phyloP scores from a whole-genome alignment of 1,140 invertebrate species.

The Gryllus bimaculatus region DNA sequence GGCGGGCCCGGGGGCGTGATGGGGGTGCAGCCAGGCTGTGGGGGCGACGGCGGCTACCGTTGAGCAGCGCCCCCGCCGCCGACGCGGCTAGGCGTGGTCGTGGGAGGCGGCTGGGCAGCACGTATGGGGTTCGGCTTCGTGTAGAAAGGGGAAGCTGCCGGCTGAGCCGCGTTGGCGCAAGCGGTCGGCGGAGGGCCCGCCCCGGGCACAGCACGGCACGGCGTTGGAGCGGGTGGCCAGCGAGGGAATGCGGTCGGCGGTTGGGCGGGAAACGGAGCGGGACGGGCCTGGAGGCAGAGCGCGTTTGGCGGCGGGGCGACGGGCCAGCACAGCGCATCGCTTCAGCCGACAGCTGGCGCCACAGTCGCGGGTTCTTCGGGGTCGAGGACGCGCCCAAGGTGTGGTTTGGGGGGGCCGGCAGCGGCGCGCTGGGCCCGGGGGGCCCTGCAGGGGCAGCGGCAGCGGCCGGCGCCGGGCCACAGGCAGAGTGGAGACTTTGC shows the following conservation, averaged over 20 bases:
- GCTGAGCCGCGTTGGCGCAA: too few species aligned
- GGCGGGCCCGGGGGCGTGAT: conserved; percentile 6
- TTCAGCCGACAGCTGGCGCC: not conserved
- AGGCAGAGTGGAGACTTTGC: not conserved
- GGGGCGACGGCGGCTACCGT: not conserved
- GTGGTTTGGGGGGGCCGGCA: not conserved
- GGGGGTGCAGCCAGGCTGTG: conserved; percentile 17
- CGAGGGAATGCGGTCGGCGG: not conserved
- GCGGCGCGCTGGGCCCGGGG: not conserved
- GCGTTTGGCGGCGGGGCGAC: not conserved
- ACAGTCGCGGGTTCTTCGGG: not conserved
- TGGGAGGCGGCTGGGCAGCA: not conserved
- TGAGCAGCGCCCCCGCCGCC: not conserved
- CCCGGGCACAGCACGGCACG: not conserved
- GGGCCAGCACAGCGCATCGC: not conserved
- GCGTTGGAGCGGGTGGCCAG: not conserved
- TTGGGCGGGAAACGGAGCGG: not conserved
- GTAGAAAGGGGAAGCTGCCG: conserved; percentile 17
- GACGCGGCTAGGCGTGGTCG: not conserved
- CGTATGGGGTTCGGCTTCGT: conserved; percentile 18
- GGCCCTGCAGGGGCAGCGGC: not conserved
- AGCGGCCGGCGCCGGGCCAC: not conserved
- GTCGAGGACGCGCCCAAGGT: not conserved
- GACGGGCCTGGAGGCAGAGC: too few species aligned
- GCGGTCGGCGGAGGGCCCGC: too few species aligned